These are phyloP conservation scores for Apamea sordens DNA, from an alignment of 2,888 invertebrate genomes.

Conservation along the genomic window DNA sequence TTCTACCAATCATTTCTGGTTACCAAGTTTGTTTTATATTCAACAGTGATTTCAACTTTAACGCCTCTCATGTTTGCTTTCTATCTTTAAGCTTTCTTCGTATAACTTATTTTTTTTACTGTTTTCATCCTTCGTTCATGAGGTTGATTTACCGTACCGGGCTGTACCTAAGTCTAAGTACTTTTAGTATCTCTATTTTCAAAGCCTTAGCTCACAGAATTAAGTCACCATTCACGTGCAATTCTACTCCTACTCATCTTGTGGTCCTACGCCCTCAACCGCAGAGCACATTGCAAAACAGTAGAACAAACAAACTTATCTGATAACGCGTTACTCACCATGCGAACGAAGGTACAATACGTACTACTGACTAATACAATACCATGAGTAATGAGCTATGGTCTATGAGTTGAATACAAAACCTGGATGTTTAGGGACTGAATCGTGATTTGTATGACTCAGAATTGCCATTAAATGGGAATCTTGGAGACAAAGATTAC, in stretches of 20 bases:
- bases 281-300: slow-evolving; percentile 68
- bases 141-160: too few species aligned
- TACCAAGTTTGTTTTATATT: neutral
- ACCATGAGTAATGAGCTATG: slow-evolving; percentile 66
- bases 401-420: slow-evolving; percentile 41
- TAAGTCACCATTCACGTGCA: slow-evolving; percentile 46
- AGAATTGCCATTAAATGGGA: neutral
- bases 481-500: slow-evolving; percentile 6
- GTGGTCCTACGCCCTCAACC: slow-evolving; percentile 55
- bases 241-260: slow-evolving; percentile 30
- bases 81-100: neutral
- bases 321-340: slow-evolving; percentile 76
- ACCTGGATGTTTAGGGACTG: slow-evolving; percentile 40
- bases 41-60: neutral
- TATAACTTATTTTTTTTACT: neutral
- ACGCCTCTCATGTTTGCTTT: neutral
- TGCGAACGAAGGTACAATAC: slow-evolving; percentile 35
- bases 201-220: neutral
- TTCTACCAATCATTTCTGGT: neutral
- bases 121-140: too few species aligned
- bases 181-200: neutral
- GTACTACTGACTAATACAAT: slow-evolving; percentile 63
- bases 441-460: slow-evolving; percentile 31
- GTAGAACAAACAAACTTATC: slow-evolving; percentile 77
- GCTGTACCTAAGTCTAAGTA: neutral